Conservation (phyloP, 1,140 invertebrate genomes). For the Drosophila ficusphila region DNA sequence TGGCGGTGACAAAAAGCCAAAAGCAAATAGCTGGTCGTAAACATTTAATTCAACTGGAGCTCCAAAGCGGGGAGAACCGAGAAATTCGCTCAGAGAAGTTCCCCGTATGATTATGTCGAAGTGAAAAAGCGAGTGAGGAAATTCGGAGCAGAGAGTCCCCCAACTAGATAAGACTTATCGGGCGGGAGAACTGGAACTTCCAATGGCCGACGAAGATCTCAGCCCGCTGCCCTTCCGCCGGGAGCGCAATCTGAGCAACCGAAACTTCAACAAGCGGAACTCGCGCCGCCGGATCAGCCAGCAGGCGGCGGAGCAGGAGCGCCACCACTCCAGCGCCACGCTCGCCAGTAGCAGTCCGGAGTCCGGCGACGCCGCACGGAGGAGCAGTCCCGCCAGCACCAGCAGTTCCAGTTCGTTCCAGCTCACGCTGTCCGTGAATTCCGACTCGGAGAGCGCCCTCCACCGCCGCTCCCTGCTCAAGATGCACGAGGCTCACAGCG, state of each 20-base stretch:
- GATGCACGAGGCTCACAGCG: constrained; percentile 49
- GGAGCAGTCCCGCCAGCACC: constrained; percentile 11
- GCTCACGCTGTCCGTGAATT: constrained; percentile 68
- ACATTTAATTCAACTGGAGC: constrained; percentile 32
- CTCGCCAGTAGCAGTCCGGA: constrained; percentile 30
- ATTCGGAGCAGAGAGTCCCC: not conserved
- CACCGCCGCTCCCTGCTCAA: constrained; percentile 61
- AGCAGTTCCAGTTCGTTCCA: constrained; percentile 67
- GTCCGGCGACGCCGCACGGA: constrained; percentile 30
- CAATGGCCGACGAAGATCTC: constrained; percentile 71
- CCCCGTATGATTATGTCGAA: constrained; percentile 4
- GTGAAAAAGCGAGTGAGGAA: constrained; percentile 1
- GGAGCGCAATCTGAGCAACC: constrained; percentile 79
- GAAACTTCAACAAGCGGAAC: constrained; percentile 76
- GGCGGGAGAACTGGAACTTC: not conserved
- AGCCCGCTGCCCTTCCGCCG: constrained; percentile 77
- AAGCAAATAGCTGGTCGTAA: constrained; percentile 38
- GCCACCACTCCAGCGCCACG: constrained; percentile 28
- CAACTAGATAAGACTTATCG: constrained; percentile 36
- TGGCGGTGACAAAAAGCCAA: constrained; percentile 27
- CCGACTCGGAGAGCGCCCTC: constrained; percentile 69
- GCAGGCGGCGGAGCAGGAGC: constrained; percentile 42
- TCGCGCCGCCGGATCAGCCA: constrained; percentile 66
- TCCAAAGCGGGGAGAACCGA: constrained; percentile 22
- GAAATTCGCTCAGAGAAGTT: constrained; percentile 8